Evolutionary conservation across 2,113 vertebrate genomes (phyloP).

Genomic region (Lipophrys pholis): DNA sequence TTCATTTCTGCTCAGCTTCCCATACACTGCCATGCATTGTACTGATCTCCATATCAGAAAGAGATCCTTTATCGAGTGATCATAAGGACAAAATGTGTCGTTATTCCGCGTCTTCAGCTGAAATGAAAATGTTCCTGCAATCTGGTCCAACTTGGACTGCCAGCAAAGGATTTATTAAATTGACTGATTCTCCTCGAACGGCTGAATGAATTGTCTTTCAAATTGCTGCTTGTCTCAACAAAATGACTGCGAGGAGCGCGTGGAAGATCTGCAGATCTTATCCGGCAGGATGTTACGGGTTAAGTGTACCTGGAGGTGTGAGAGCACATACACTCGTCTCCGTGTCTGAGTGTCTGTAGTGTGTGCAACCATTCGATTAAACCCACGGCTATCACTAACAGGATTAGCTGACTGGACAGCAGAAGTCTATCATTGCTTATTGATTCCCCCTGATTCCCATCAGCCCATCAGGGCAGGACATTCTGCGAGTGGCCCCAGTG

Average conservation of each 20-base stretch:
- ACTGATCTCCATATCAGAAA: conserved; percentile 77
- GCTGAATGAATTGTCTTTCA: conserved; percentile 63
- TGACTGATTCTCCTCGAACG: conserved; percentile 54
- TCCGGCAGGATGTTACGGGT: conserved; percentile 69
- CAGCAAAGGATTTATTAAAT: conserved; percentile 73
- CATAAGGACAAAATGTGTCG: conserved; percentile 73
- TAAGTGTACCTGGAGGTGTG: conserved; percentile 69
- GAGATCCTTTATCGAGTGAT: conserved; percentile 77
- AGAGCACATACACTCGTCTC: conserved; percentile 36
- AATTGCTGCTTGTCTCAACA: conserved; percentile 77
- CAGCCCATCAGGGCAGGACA: conserved; percentile 74
- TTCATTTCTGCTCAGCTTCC: conserved; percentile 64
- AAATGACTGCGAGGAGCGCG: conserved; percentile 61
- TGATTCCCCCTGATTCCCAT: conserved; percentile 81
- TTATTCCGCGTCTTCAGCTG: conserved; percentile 60
- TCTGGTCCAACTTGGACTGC: conserved; percentile 70
- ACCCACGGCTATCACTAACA: conserved; percentile 81
- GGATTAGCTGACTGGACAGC: conserved; percentile 84
- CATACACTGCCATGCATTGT: conserved; percentile 65
- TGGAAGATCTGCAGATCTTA: conserved; percentile 75
- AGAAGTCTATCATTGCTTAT: conserved; percentile 85
- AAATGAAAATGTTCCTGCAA: conserved; percentile 59
- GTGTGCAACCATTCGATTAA: conserved; percentile 80
- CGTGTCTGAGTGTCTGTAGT: conserved; percentile 43
- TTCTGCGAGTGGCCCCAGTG: conserved; percentile 70